These are phyloP conservation scores for Ceuthmochares aereus DNA, from an alignment of 2,113 vertebrate genomes.

Conservation along the genomic window DNA sequence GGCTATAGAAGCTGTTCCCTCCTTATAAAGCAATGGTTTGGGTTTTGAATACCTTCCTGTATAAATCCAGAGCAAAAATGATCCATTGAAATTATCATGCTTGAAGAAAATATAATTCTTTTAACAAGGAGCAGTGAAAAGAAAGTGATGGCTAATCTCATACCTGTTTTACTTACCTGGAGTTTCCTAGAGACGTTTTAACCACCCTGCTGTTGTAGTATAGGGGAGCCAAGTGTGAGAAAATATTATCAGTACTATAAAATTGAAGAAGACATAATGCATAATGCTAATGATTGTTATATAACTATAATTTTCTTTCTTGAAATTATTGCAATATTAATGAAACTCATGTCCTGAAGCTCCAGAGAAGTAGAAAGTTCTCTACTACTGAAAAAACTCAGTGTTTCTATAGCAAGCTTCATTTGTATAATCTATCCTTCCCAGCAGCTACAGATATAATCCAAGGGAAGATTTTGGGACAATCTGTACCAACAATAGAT, in stretches of 20 bases:
- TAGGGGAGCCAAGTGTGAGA: background rate
- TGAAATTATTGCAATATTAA: background rate
- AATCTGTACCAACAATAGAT: background rate
- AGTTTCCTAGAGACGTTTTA: background rate
- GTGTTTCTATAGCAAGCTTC: background rate
- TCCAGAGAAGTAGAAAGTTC: background rate
- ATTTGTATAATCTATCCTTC: background rate
- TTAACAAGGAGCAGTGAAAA: background rate
- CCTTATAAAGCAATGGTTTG: background rate
- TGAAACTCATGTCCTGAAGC: background rate
- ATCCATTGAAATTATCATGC: background rate
- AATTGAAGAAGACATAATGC: background rate
- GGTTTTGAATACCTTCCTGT: background rate
- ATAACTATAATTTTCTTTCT: background rate
- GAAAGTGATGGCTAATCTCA: background rate
- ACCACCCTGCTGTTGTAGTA: rapidly evolving
- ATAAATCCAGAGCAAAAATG: background rate
- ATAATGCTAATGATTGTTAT: background rate
- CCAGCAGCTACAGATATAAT: background rate
- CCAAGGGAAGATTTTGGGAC: background rate
- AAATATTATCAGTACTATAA: background rate
- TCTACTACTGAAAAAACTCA: background rate
- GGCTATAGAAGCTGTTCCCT: background rate
- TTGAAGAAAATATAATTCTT: background rate
- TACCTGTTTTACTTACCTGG: background rate